phyloP scores from a whole-genome alignment of 2,888 invertebrate genomes.

The Polydrusus pterygomalis region DNA sequence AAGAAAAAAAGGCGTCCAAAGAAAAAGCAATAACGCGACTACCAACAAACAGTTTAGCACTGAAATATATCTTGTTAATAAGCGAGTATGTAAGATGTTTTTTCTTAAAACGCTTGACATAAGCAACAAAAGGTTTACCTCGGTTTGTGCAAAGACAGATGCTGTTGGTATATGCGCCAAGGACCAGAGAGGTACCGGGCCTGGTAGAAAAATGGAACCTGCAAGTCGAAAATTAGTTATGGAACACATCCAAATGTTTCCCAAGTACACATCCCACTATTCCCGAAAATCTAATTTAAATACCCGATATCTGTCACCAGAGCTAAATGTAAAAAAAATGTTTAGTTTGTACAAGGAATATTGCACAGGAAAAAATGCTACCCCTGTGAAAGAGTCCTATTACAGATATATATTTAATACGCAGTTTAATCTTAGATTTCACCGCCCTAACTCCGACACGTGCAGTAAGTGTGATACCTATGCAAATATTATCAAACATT shows the following conservation, averaged over 20 bases:
- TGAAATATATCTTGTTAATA: conserved; percentile 14
- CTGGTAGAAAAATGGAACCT: conserved; percentile 21
- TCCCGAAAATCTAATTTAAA: conserved; percentile 21
- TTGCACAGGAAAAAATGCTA: conserved; percentile 17
- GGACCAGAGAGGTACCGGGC: conserved; percentile 18
- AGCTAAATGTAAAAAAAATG: conserved; percentile 25
- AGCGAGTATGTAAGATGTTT: conserved; percentile 27
- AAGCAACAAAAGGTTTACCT: conserved; percentile 28
- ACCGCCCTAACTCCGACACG: conserved; percentile 34
- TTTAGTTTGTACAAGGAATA: conserved; percentile 13
- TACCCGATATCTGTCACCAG: conserved; percentile 26
- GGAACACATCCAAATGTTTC: conserved; percentile 17
- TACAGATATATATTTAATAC: conserved; percentile 34
- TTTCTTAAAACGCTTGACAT: conserved; percentile 24
- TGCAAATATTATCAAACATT: conserved; percentile 36
- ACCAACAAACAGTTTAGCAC: conserved; percentile 7
- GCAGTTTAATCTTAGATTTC: conserved; percentile 31
- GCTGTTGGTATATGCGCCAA: conserved; percentile 7
- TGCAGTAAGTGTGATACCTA: conserved; percentile 14
- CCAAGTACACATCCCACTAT: conserved; percentile 18
- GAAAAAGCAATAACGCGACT: conserved; percentile 9
- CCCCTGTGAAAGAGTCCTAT: conserved; percentile 32
- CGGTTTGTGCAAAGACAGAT: conserved; percentile 27
- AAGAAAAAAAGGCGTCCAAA: conserved; percentile 6
- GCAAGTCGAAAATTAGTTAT: conserved; percentile 18